These are phyloP conservation scores for Garrulus glandarius DNA, from an alignment of 2,797 vertebrate genomes.

Conservation along the genomic window DNA sequence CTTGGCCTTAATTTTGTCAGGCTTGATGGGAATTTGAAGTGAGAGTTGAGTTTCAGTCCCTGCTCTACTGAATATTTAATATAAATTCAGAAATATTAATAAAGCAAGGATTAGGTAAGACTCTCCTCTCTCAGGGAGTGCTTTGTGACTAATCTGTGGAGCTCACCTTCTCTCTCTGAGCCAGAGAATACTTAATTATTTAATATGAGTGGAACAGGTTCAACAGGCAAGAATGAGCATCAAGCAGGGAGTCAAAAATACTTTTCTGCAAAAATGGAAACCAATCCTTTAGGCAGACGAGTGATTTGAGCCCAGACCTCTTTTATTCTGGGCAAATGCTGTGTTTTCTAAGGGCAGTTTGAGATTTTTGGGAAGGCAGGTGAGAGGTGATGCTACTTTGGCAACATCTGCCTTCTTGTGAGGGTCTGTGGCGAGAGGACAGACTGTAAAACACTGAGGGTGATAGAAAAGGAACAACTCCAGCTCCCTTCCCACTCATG, in stretches of 20 bases:
- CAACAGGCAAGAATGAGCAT: neutral
- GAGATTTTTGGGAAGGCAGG: neutral
- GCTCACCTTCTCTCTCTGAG: neutral
- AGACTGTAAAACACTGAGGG: neutral
- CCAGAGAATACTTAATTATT: neutral
- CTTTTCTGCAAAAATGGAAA: neutral
- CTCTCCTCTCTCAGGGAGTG: neutral
- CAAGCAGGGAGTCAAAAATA: neutral
- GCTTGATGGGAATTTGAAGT: neutral
- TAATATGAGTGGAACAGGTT: neutral
- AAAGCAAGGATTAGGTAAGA: slow-evolving; percentile 21
- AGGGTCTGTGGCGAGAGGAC: neutral
- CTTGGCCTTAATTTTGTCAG: neutral
- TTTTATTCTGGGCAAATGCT: neutral
- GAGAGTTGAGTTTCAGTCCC: neutral
- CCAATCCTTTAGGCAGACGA: neutral
- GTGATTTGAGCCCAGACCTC: neutral
- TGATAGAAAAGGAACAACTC: neutral
- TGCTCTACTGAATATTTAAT: neutral
- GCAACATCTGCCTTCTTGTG: neutral
- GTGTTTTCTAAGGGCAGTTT: neutral
- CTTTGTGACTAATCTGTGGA: neutral
- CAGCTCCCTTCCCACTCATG: neutral
- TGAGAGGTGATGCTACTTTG: neutral
- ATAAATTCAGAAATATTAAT: slow-evolving; percentile 32